A percentile compares a stretch with the other conserved stretches of the same genome.
phyloP scores from a whole-genome alignment of 2,888 invertebrate genomes.

The Cheilosia vulpina region DNA sequence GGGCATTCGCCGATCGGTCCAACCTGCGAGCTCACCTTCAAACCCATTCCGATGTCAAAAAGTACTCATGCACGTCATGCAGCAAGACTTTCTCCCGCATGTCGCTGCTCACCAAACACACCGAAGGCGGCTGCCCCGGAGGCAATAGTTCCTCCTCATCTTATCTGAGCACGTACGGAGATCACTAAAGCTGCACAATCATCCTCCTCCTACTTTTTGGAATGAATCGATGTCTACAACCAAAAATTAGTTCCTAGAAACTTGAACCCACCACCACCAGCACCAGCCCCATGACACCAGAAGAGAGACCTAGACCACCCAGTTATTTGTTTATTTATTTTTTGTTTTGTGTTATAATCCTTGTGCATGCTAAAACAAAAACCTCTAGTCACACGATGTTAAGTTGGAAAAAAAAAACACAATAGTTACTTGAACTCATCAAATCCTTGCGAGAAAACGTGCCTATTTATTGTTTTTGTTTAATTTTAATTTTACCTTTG shows the following conservation, averaged over 20 bases:
- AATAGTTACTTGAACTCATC: slow-evolving; percentile 59
- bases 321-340: slow-evolving; percentile 56
- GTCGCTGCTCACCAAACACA: slow-evolving; percentile 97
- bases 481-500: slow-evolving; percentile 5
- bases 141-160: slow-evolving; percentile 73
- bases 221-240: slow-evolving; percentile 75
- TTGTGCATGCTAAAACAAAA: slow-evolving; percentile 62
- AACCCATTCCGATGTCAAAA: slow-evolving; percentile 98
- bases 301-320: slow-evolving; percentile 56
- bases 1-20: slow-evolving; percentile 98
- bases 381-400: slow-evolving; percentile 71
- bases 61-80: slow-evolving; percentile 96
- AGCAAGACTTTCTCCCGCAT: slow-evolving; percentile 98
- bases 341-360: slow-evolving; percentile 27
- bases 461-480: slow-evolving; percentile 58
- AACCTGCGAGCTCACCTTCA: slow-evolving; percentile 98
- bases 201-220: slow-evolving; percentile 52
- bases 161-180: slow-evolving; percentile 62
- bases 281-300: slow-evolving; percentile 32
- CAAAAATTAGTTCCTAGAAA: slow-evolving; percentile 84
- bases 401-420: slow-evolving; percentile 30
- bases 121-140: slow-evolving; percentile 93
- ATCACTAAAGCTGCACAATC: slow-evolving; percentile 33
- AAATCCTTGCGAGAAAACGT: slow-evolving; percentile 70
- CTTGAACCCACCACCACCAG: slow-evolving; percentile 54